Evolutionary conservation across 2,888 invertebrate genomes (phyloP), one percentile per base, ranked within the genome.

Genomic region (Malacosoma neustria): DNA sequence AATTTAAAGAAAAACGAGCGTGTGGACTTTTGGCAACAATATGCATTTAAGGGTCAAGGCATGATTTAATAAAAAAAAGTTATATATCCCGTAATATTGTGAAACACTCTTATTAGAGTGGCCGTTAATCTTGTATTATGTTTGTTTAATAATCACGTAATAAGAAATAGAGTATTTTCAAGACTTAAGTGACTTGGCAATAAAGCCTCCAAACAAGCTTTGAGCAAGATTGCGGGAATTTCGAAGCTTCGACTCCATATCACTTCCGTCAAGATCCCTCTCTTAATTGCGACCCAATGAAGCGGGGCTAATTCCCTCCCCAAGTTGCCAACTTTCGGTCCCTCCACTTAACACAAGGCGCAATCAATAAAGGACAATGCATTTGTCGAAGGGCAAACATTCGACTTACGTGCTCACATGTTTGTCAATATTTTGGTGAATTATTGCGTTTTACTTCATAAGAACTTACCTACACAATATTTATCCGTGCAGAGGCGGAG

Each of bases 201-300:
- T 36, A 42, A 40, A 45, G 22, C 9, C 7, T 22, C 22, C 22
- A 43, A 43, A 44, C 41, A 45, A 22, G 22, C 22, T 22, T 7
- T 22, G 9, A 22, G 22, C 5, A 22, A 22, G 22, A 22, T 22
- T 34, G 14, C 34, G 40, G 40, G 34, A 41, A 40, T 39, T 35
- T 40, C 14, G 29, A 46, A 56, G 51, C 48, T 44, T 29, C 11
- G 34, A 63, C 51, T 64, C 51, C 56, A 54, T 64, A 67, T 69
- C 68, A 59, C 61, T 66, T 58, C 55, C 54, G 46, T 42, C 52
- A 48, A 48, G 54, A 54, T 50, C 63, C 61, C 65, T 63, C 72
- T 72, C 79, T 80, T 84, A 84, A 84, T 84, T 84, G 82, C 73
- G 71, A 68, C 64, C 70, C 81, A 71, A 82, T 84, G 82, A 76